Base-by-base conservation (phyloP, 2,113 vertebrate species). In the Tamias sibiricus region DNA sequence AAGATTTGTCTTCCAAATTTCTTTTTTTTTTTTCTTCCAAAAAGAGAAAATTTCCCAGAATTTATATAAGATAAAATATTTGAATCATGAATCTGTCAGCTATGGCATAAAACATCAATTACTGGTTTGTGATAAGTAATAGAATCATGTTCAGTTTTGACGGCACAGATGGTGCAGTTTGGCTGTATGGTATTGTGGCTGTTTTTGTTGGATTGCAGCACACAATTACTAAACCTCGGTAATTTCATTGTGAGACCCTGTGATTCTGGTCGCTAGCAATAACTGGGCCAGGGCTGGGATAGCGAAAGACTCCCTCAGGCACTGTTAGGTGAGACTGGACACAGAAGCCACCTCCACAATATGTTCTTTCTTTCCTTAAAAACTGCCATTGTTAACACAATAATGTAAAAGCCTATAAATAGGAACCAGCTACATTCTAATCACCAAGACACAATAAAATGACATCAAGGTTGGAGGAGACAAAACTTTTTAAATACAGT, bases 31-130 rank as follows among this genome's bases (percentile, higher is more conserved):
- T 54, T 57, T n/a, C n/a, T 57, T 57, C 20, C 79, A 94, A 82
- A n/a, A 35, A 64, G 88, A 88, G 59, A 44, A 74, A 81, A 64
- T 76, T 72, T 49, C 22, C 26, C 91, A 59, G 12, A 42, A 59
- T 20, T 64, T 82, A 87, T 16, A 22, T 16, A 44, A 80, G 19
- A 92, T 71, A 74, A 92, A 92, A 96, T 47, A 17, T 90, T 12
- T 49, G 47, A 94, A 76, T 87, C 90, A 92, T 71, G 57, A 85
- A 52, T 76, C 72, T 64, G 35, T 86, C 22, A 93, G 28, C 84
- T 64, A 89, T n/a, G 26, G 35, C 83, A 93, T n/a, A 59, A 94
- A 93, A 72, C 11, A 69, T 89, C 74, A 57, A 44, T 86, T 82
- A 76, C 72, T 49, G 44, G 47, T 40, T 79, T 96, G 59, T 59